Conservation (phyloP, 1,140 invertebrate species). For the Pomacea maculata region DNA sequence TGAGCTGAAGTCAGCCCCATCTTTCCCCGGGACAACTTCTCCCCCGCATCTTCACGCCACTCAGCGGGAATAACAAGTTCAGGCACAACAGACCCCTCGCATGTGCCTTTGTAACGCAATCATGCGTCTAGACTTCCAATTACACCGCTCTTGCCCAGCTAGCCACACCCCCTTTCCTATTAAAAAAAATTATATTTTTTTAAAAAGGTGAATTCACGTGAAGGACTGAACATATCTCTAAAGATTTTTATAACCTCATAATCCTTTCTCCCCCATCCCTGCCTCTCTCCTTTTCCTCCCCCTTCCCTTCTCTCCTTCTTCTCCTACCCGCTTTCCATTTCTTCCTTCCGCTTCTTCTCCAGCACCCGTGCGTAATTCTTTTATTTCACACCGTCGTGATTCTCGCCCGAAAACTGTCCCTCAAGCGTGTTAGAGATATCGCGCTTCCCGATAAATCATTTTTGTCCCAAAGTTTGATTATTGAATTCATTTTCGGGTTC, state of each 20-base stretch:
- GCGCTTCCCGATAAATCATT: slow-evolving; percentile 33
- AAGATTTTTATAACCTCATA: too few species aligned
- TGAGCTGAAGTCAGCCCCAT: too few species aligned
- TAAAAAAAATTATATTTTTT: neutral
- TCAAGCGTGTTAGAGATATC: slow-evolving; percentile 23
- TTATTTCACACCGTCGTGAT: slow-evolving; percentile 32
- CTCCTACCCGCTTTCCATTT: neutral
- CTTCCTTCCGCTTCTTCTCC: slow-evolving; percentile 1
- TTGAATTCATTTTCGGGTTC: slow-evolving; percentile 37
- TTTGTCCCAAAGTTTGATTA: slow-evolving; percentile 29
- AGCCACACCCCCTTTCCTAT: too few species aligned
- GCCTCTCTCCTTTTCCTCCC: neutral
- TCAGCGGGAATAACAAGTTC: too few species aligned
- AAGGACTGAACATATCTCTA: too few species aligned
- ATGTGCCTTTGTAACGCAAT: slow-evolving; percentile 17
- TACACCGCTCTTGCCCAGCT: slow-evolving; percentile 7
- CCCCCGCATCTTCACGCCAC: too few species aligned
- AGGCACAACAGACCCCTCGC: too few species aligned
- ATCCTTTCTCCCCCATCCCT: neutral
- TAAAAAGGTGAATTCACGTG: neutral
- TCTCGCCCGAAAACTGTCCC: slow-evolving; percentile 12
- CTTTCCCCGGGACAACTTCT: too few species aligned
- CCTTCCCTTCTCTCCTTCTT: neutral
- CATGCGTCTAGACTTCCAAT: slow-evolving; percentile 31
- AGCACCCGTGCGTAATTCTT: slow-evolving; percentile 17